These are phyloP conservation scores for Colostygia pectinataria DNA, from an alignment of 2,888 invertebrate species.

Conservation along the genomic window DNA sequence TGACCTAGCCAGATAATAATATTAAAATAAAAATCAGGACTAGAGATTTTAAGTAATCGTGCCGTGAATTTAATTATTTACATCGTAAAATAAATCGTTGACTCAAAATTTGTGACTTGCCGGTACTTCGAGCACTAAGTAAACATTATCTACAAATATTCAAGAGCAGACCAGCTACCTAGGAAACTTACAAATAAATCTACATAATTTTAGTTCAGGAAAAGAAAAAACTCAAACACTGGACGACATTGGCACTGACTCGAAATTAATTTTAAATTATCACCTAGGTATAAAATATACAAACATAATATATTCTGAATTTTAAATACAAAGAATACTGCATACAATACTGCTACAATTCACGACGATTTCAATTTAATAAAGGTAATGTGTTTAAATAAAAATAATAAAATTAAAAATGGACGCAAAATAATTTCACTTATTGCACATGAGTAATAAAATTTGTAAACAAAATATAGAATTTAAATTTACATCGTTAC, in stretches of 20 bases:
- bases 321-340: conserved; percentile 65
- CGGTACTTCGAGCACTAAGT: conserved; percentile 20
- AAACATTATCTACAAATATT: conserved; percentile 14
- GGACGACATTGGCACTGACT: conserved; percentile 62
- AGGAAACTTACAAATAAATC: conserved; percentile 13
- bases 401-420: conserved; percentile 55
- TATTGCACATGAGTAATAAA: conserved; percentile 72
- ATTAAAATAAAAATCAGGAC: conserved; percentile 56
- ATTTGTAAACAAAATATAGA: conserved; percentile 33
- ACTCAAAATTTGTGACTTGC: conserved; percentile 67
- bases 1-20: conserved; percentile 51
- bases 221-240: conserved; percentile 46
- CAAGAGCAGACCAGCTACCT: conserved; percentile 25
- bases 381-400: conserved; percentile 37
- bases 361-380: conserved; percentile 51
- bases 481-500: conserved; percentile 41
- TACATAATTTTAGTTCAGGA: conserved; percentile 17
- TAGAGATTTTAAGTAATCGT: conserved; percentile 77
- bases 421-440: conserved; percentile 79
- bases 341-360: conserved; percentile 70
- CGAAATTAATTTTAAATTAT: conserved; percentile 53
- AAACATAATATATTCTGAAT: conserved; percentile 40
- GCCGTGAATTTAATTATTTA: conserved; percentile 68
- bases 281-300: conserved; percentile 26
- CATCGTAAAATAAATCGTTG: conserved; percentile 46